phyloP scores from a whole-genome alignment of 2,888 invertebrate species.

The Stegophylla sp. region DNA sequence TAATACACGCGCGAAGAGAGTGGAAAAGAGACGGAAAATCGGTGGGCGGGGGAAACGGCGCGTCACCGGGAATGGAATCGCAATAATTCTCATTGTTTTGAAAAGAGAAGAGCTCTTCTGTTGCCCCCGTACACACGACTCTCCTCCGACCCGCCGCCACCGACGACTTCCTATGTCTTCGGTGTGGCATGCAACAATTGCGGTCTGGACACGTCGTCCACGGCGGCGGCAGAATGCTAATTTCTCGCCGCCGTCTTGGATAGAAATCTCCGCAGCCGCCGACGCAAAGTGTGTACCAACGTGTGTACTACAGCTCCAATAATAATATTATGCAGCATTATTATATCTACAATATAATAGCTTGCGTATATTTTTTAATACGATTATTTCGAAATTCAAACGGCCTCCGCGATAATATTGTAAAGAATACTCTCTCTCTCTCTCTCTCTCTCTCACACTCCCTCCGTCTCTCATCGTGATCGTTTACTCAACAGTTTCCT shows the following conservation, averaged over 20 bases:
- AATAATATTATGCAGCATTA: too few relatives aligned
- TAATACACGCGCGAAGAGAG: slow-evolving; percentile 20
- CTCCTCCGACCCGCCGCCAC: background rate
- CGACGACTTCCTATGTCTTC: background rate
- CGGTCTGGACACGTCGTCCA: slow-evolving; percentile 49
- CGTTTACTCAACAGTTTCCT: too few relatives aligned
- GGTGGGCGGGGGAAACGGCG: background rate
- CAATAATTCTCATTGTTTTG: slow-evolving; percentile 57
- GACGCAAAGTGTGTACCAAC: background rate
- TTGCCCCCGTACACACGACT: background rate
- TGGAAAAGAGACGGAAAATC: background rate
- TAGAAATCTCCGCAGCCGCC: slow-evolving; percentile 31
- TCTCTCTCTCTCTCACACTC: too few relatives aligned
- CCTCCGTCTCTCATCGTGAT: too few relatives aligned
- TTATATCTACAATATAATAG: too few relatives aligned
- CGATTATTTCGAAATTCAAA: too few relatives aligned
- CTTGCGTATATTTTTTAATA: too few relatives aligned
- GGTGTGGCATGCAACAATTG: slow-evolving; percentile 55
- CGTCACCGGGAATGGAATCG: slow-evolving; percentile 46
- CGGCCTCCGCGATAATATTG: too few relatives aligned
- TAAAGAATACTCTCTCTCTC: too few relatives aligned
- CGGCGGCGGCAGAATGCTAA: slow-evolving; percentile 48
- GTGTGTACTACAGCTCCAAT: background rate
- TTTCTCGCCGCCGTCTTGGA: slow-evolving; percentile 30
- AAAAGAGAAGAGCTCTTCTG: slow-evolving; percentile 22